Conservation (phyloP, 2,113 vertebrate species). For the Tauraco erythrolophus region DNA sequence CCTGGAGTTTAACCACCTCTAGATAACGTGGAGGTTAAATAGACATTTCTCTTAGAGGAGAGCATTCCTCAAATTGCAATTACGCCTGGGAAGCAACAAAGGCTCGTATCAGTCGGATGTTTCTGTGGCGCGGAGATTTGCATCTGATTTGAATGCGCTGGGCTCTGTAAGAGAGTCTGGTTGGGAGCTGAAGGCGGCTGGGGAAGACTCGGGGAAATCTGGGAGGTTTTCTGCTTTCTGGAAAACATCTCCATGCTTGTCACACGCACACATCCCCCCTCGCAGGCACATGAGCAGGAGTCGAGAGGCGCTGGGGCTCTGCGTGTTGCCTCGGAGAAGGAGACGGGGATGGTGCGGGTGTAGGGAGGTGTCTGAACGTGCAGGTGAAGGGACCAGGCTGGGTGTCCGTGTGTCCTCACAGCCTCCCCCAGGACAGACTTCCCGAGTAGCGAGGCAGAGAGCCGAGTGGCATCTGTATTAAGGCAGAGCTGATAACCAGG, state of each 20-base stretch:
- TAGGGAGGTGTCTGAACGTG: not conserved
- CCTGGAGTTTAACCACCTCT: not conserved
- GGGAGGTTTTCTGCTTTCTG: not conserved
- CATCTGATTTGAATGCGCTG: not conserved
- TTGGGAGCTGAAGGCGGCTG: not conserved
- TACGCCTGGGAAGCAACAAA: slow-evolving; percentile 24
- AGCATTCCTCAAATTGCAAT: not conserved
- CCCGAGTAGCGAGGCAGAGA: not conserved
- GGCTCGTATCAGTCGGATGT: not conserved
- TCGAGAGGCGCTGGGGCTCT: rapidly evolving
- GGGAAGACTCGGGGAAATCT: not conserved
- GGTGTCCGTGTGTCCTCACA: not conserved
- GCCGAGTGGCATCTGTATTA: not conserved
- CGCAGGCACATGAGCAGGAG: not conserved
- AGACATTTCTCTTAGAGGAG: not conserved
- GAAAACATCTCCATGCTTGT: not conserved
- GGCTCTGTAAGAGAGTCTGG: not conserved
- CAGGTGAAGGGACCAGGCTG: not conserved
- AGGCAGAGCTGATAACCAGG: not conserved
- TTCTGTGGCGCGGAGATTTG: not conserved
- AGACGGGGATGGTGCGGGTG: not conserved
- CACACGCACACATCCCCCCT: not conserved
- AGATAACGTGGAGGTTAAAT: not conserved
- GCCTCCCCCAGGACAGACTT: not conserved
- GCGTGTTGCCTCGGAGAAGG: not conserved